Evolutionary conservation across 2,797 vertebrate species (phyloP).

Genomic region (Erethizon dorsatum): DNA sequence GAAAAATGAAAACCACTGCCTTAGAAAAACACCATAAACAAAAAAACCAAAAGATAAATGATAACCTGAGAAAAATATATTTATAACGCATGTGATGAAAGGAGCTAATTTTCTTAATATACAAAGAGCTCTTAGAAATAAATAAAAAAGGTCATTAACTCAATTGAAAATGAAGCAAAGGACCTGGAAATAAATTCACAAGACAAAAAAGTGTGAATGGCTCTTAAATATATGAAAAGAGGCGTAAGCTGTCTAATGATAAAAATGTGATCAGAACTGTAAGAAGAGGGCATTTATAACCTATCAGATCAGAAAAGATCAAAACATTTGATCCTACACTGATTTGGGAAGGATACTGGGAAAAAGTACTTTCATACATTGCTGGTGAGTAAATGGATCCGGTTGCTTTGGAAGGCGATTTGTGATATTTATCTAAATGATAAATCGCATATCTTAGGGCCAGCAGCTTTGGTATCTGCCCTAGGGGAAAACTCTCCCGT

Average conservation of each 20-base stretch:
- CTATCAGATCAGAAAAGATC: constrained; percentile 33
- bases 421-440: constrained; percentile 27
- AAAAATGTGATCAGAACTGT: background rate
- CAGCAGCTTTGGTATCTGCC: background rate
- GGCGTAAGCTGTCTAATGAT: background rate
- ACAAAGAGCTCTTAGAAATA: constrained; percentile 66
- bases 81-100: background rate
- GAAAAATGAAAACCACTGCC: constrained; percentile 44
- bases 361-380: background rate
- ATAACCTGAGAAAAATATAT: constrained; percentile 26
- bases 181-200: background rate
- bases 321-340: background rate
- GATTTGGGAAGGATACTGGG: background rate
- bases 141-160: constrained; percentile 9
- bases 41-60: constrained; percentile 51
- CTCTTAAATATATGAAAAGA: background rate
- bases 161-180: constrained; percentile 44
- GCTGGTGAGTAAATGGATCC: background rate
- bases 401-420: background rate
- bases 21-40: background rate
- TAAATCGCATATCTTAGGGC: background rate
- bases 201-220: background rate
- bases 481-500: background rate
- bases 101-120: constrained; percentile 28
- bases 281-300: background rate